These are phyloP conservation scores for Euwallacea fornicatus DNA, from an alignment of 1,140 invertebrate species.

Conservation along the genomic window DNA sequence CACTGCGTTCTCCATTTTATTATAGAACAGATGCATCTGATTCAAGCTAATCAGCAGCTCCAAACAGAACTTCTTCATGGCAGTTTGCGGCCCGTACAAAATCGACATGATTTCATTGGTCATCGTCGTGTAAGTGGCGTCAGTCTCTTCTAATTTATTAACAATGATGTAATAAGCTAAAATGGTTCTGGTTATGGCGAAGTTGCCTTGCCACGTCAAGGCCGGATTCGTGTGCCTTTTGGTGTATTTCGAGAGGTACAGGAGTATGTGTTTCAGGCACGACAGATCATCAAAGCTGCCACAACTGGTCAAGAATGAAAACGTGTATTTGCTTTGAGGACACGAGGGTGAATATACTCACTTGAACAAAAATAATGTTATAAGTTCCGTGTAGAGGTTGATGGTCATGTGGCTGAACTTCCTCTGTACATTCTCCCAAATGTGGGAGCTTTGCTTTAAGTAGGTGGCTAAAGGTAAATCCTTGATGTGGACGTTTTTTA, in stretches of 20 bases:
- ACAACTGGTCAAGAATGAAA: not conserved
- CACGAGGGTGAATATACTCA: constrained; percentile 17
- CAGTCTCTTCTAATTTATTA: constrained; percentile 40
- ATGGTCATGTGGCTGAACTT: constrained; percentile 41
- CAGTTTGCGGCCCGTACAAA: constrained; percentile 28
- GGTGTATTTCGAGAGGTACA: constrained; percentile 32
- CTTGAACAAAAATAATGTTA: constrained; percentile 39
- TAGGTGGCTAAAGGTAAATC: constrained; percentile 39
- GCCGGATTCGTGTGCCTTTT: constrained; percentile 17
- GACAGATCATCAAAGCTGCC: constrained; percentile 30
- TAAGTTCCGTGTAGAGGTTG: constrained; percentile 40
- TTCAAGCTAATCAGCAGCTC: constrained; percentile 35
- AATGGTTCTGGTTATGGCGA: constrained; percentile 22
- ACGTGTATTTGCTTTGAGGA: not conserved
- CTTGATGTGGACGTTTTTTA: constrained; percentile 28
- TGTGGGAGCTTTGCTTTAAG: constrained; percentile 32
- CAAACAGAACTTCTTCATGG: constrained; percentile 35
- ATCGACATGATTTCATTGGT: constrained; percentile 37
- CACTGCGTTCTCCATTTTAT: constrained; percentile 17
- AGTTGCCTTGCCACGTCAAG: constrained; percentile 36
- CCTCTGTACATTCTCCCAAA: constrained; percentile 37
- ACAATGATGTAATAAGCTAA: constrained; percentile 37
- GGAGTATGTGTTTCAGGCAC: constrained; percentile 37
- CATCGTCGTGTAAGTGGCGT: constrained; percentile 36
- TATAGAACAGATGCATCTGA: constrained; percentile 24